Evolutionary conservation across 2,113 vertebrate species (phyloP).

Genomic region (Pluvianellus socialis): DNA sequence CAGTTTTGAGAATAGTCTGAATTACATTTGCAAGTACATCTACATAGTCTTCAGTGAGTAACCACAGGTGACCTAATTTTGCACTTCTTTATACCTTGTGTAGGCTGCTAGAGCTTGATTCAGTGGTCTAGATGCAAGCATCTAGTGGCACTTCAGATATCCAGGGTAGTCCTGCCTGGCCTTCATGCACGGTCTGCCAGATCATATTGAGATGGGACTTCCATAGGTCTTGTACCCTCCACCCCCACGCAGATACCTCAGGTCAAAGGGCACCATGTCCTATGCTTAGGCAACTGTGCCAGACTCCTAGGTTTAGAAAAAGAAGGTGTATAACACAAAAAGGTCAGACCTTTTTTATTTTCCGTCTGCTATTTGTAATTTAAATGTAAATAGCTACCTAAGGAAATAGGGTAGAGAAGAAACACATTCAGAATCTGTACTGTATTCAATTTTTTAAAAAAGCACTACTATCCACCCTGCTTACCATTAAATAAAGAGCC

Average conservation of each 20-base stretch:
- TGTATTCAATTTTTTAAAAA: background rate
- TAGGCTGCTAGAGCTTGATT: background rate
- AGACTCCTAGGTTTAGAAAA: background rate
- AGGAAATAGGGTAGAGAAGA: background rate
- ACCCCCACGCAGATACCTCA: background rate
- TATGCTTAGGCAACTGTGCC: background rate
- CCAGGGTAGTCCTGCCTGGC: background rate
- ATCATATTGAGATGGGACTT: background rate
- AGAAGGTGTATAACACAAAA: background rate
- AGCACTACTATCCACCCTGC: background rate
- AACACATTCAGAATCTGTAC: background rate
- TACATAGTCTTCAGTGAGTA: background rate
- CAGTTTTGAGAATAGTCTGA: background rate
- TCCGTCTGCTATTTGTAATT: background rate
- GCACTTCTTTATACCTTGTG: background rate
- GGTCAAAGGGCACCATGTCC: background rate
- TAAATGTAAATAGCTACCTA: background rate
- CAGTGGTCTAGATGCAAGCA: background rate
- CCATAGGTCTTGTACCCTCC: background rate
- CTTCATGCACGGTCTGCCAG: background rate
- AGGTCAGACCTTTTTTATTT: background rate
- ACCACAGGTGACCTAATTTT: background rate
- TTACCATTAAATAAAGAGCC: background rate
- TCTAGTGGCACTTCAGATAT: background rate
- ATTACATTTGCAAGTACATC: background rate